Percentiles rank a stretch among this genome's conserved stretches.
Conservation (phyloP, 2,888 invertebrate species). For the Priapulus caudatus region DNA sequence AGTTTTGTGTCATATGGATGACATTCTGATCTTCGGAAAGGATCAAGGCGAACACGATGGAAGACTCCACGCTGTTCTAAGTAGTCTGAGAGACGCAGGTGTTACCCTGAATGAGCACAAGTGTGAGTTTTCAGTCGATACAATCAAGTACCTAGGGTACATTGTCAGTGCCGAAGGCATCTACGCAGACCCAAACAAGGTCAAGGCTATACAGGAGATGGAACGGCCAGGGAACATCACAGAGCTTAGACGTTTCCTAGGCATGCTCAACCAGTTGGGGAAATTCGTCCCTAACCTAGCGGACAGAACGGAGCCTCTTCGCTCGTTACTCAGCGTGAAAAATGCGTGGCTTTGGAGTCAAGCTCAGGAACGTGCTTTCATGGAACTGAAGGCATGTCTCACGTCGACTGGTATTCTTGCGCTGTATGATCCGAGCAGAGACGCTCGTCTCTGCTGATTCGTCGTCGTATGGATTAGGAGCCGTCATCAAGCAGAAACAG, state of each 20-base stretch:
- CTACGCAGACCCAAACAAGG: conserved; percentile 9
- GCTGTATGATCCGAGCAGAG: conserved; percentile 26
- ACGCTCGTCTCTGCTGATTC: conserved; percentile 29
- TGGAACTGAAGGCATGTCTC: conserved; percentile 26
- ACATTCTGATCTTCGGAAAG: too few relatives aligned
- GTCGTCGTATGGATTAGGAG: conserved; percentile 30
- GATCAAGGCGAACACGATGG: too few relatives aligned
- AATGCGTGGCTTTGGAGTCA: conserved; percentile 9
- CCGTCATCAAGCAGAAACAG: conserved; percentile 26
- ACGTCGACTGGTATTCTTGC: conserved; percentile 26
- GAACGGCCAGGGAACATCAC: conserved; percentile 8
- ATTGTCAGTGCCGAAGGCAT: too few relatives aligned
- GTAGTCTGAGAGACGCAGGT: too few relatives aligned
- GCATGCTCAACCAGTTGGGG: conserved; percentile 10
- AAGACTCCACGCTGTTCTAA: too few relatives aligned
- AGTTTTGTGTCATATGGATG: conserved; percentile 9
- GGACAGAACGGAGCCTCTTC: too few relatives aligned
- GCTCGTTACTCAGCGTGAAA: too few relatives aligned
- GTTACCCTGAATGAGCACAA: too few relatives aligned
- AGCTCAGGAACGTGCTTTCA: conserved; percentile 24
- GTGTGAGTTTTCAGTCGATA: too few relatives aligned
- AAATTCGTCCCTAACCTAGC: too few relatives aligned
- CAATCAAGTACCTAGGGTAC: too few relatives aligned
- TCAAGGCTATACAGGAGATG: conserved; percentile 8
- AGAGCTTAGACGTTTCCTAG: conserved; percentile 12